Evolutionary conservation across 2,113 vertebrate genomes (phyloP).

Genomic region (Numida meleagris): DNA sequence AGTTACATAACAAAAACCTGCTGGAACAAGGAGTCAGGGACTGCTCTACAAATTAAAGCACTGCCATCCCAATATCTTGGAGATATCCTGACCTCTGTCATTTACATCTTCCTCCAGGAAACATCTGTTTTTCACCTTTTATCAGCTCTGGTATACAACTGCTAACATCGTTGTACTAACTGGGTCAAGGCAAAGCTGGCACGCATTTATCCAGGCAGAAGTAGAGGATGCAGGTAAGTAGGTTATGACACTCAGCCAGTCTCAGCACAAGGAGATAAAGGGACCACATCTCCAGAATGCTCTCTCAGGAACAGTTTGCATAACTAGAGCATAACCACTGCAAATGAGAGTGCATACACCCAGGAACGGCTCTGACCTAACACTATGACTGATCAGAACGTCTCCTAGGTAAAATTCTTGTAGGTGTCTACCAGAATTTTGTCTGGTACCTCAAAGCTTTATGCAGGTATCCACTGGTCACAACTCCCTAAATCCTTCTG

Average conservation of each 20-base stretch:
- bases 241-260: constrained; percentile 3
- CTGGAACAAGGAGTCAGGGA: not conserved
- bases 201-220: not conserved
- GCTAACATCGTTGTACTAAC: not conserved
- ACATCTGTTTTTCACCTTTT: not conserved
- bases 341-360: rapidly evolving
- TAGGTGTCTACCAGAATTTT: not conserved
- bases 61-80: not conserved
- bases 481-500: not conserved
- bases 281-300: not conserved
- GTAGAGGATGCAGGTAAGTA: constrained; percentile 40
- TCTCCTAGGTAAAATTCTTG: not conserved
- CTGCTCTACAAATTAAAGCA: not conserved
- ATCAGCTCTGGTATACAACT: not conserved
- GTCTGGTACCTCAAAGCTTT: not conserved
- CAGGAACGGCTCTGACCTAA: rapidly evolving
- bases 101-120: not conserved
- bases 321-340: not conserved
- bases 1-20: not conserved
- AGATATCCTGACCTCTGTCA: rapidly evolving
- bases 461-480: not conserved
- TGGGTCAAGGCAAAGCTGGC: constrained; percentile 42
- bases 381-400: not conserved
- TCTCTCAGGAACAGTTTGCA: not conserved
- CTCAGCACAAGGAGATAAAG: constrained; percentile 1